Conservation (phyloP, 2,797 vertebrate genomes). For the Erpetoichthys calabaricus region DNA sequence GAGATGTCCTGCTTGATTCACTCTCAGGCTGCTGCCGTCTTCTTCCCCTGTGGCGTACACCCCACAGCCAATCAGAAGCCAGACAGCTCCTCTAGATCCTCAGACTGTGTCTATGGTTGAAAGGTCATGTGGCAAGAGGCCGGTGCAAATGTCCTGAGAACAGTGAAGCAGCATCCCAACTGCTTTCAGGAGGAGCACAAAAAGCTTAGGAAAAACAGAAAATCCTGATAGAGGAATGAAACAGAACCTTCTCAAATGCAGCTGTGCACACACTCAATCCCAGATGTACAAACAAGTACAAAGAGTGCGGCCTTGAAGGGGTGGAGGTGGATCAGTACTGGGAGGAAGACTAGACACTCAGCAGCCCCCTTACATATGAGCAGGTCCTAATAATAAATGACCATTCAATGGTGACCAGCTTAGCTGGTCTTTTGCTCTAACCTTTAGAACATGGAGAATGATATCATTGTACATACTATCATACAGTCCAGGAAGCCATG, state of each 20-base stretch:
- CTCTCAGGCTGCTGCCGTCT: conserved; percentile 59
- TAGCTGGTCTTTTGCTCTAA: no score
- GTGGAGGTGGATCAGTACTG: no score
- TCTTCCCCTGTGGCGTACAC: conserved; percentile 50
- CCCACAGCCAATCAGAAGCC: conserved; percentile 36
- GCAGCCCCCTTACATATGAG: no score
- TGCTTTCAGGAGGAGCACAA: conserved; percentile 27
- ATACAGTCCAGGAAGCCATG: no score
- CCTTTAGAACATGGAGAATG: no score
- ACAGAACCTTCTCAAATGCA: conserved; percentile 45
- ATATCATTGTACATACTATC: no score
- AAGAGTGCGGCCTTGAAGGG: neutral
- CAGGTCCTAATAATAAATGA: no score
- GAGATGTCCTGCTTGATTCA: conserved; percentile 39
- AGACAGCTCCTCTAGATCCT: conserved; percentile 26
- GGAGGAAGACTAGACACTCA: no score
- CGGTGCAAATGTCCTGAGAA: conserved; percentile 73
- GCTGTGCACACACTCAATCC: conserved; percentile 27
- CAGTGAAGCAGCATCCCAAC: conserved; percentile 54
- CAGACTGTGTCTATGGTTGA: conserved; percentile 36
- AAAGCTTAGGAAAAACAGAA: conserved; percentile 58
- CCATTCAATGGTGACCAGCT: no score
- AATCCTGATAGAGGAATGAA: conserved; percentile 48
- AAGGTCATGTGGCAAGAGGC: conserved; percentile 43
- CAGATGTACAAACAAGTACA: neutral